Evolutionary conservation across 2,888 invertebrate genomes (phyloP), one percentile per base, ranked within the genome.

Genomic region (Acrobasis consociella): DNA sequence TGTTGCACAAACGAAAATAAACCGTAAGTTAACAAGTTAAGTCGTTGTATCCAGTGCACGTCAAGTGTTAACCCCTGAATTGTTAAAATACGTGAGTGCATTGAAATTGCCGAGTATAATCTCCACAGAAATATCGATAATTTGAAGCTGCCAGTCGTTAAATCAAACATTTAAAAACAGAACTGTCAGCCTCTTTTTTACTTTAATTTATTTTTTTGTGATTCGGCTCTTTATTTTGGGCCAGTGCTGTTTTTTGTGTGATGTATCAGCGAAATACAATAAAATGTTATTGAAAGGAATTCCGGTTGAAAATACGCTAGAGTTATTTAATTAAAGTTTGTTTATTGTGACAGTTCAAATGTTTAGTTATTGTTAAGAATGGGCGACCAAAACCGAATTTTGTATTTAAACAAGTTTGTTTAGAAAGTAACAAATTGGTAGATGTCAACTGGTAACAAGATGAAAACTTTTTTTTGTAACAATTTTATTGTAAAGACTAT

Each of bases 1-100:
- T 46, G 62, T 37, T 16, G 13, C 13, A 56, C 62, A 66, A 62
- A 50, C 46, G 62, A 69, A 72, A 74, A 65, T 63, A 58, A 65
- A 71, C 73, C 65, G 64, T 74, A 70, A 65, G 52, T 10, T 49
- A 59, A 31, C 42, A 16, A n/a, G n/a, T 13, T 49, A 60, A 51
- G 58, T 56, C 63, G 13, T 46, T 49, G 15, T 52, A 55, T 61
- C 31, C n/a, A 17, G 15, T 10, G 46, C 39, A 61, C 15, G 49
- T 22, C 49, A 53, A 46, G 46, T 37, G 31, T 59, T 37, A 16
- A 37, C 9, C 51, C 3, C 55, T 65, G 58, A 66, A 66, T 68
- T 66, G 49, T 63, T 66, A 60, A 62, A 65, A 60, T 58, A 56
- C 38, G 56, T 55, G 61, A 65, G 61, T 64, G 68, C 64, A 67